Base-by-base conservation (phyloP, 2,888 invertebrate genomes). In the Orthosia gothica region DNA sequence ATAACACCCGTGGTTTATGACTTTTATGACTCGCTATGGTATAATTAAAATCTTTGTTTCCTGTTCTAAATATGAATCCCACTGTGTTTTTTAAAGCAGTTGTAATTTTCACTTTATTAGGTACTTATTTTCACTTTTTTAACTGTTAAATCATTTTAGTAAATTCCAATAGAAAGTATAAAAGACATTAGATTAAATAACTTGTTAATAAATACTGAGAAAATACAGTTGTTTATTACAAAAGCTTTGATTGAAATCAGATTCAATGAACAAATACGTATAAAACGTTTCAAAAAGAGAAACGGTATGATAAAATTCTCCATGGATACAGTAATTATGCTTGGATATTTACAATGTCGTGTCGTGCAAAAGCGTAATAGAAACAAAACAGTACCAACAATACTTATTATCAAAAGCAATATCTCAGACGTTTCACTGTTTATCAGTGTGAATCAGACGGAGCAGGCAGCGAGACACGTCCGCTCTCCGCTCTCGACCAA, bases 401-500 rank as follows among this genome's bases (percentile, higher is more conserved):
- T 54, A 40, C 50, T 45, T 64, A 54, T 50, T 61, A 63, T 64
- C 58, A 58, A 61, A 58, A 52, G 32, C 57, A 74, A 72, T 76
- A 74, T 82, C 70, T 78, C 65, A 70, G 70, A 69, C 58, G 66
- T 63, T 61, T n/a, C 50, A 54, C 54, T 73, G 64, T 81, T 82
- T 86, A 78, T 84, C 79, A 77, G 75, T 77, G 52, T 70, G 65
- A 80, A 78, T 82, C 81, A 84, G 81, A 78, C 67, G 74, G 63
- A 78, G 71, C 77, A 78, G 70, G 71, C 77, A 78, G 70, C 77
- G 74, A 73, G 79, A 87, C 85, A 84, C 77, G 84, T 86, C 84
- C 82, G 82, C 74, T 83, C 83, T 86, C 84, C 82, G 82, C 74
- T 83, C 83, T 85, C 78, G 72, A 79, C 85, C 87, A 84, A 86